phyloP scores from a whole-genome alignment of 2,113 vertebrate genomes.

The Toxotes chatareus region DNA sequence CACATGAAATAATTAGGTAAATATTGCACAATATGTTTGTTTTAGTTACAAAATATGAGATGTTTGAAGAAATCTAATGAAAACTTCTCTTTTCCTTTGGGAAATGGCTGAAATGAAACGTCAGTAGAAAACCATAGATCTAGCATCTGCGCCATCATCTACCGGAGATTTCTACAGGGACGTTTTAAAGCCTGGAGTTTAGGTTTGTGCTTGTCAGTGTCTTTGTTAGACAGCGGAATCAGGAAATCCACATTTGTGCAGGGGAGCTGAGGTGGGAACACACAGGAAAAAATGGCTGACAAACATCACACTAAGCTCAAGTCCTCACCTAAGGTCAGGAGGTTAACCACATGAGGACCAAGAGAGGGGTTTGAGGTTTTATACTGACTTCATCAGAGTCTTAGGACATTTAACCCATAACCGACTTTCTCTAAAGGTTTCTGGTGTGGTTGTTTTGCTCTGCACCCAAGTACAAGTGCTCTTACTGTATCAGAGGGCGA shows the following conservation, averaged over 20 bases:
- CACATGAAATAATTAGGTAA: background rate
- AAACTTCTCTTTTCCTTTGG: background rate
- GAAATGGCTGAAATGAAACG: background rate
- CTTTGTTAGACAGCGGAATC: too few species aligned
- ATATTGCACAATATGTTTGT: background rate
- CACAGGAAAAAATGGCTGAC: background rate
- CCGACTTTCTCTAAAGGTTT: too few species aligned
- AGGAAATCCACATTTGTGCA: constrained; percentile 1
- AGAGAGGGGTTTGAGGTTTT: too few species aligned
- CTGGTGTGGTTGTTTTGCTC: too few species aligned
- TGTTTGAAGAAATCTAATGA: background rate
- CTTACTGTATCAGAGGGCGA: too few species aligned
- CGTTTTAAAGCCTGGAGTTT: background rate
- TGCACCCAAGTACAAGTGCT: too few species aligned
- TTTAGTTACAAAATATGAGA: background rate
- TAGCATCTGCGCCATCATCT: background rate
- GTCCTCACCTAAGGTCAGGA: too few species aligned
- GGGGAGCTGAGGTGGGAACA: background rate
- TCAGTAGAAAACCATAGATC: background rate
- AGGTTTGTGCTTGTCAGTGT: background rate
- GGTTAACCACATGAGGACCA: too few species aligned
- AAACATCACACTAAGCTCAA: too few species aligned
- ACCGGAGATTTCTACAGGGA: background rate
- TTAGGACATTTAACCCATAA: too few species aligned
- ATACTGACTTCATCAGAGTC: too few species aligned